A percentile compares a stretch with the other conserved stretches of the same genome.
Evolutionary conservation across 2,797 vertebrate species (phyloP).

Genomic region (Neoniphon sammara): DNA sequence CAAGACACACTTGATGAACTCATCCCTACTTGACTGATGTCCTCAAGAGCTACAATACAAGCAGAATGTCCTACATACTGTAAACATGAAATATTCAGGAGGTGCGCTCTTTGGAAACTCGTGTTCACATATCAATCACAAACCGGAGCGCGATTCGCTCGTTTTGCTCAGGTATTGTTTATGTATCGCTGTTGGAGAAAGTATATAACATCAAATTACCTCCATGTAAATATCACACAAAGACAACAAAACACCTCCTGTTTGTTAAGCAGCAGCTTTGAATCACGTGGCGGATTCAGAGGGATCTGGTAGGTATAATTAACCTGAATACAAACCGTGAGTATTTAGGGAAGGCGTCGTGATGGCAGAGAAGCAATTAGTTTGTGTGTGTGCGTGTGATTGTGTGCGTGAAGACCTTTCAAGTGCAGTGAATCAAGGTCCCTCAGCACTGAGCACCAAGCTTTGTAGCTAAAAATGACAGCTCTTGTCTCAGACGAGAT

Average conservation of each 20-base stretch:
- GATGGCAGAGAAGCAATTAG: slow-evolving; percentile 67
- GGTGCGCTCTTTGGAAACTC: slow-evolving; percentile 3
- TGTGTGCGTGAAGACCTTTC: slow-evolving; percentile 47
- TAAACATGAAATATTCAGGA: slow-evolving; percentile 10
- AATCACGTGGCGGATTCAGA: slow-evolving; percentile 30
- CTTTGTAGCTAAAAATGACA: slow-evolving; percentile 69
- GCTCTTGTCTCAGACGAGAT: slow-evolving; percentile 65
- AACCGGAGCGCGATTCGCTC: neutral
- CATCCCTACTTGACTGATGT: neutral
- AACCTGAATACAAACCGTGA: slow-evolving; percentile 68
- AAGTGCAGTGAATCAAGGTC: slow-evolving; percentile 55
- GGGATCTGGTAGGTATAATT: slow-evolving; percentile 65
- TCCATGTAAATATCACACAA: slow-evolving; percentile 24
- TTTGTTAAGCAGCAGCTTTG: slow-evolving; percentile 34
- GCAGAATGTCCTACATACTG: neutral
- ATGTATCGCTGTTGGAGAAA: neutral
- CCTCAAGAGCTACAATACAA: slow-evolving; percentile 1
- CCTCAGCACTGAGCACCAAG: slow-evolving; percentile 30
- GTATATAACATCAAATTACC: slow-evolving; percentile 2
- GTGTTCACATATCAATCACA: neutral
- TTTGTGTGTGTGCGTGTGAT: slow-evolving; percentile 12
- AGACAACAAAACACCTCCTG: slow-evolving; percentile 34
- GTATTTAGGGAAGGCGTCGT: slow-evolving; percentile 56
- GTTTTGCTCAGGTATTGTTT: slow-evolving; percentile 5
- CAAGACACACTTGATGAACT: neutral